These are phyloP conservation scores for Thomomys bottae DNA, from an alignment of 2,113 vertebrate genomes.

Conservation along the genomic window DNA sequence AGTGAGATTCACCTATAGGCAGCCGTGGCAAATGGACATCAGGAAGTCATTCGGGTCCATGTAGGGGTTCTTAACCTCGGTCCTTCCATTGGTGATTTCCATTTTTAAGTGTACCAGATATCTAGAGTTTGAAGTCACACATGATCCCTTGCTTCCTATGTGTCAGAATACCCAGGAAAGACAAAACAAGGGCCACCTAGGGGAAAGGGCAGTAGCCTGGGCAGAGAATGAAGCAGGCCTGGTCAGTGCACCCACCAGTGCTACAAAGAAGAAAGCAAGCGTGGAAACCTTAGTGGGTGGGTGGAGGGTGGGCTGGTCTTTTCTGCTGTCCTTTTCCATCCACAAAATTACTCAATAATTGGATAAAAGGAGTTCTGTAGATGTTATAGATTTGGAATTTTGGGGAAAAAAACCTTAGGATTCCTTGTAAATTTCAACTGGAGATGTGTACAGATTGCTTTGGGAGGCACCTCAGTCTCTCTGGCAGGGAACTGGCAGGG, in stretches of 20 bases:
- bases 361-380: conserved; percentile 57
- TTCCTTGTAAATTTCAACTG: conserved; percentile 48
- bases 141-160: neutral
- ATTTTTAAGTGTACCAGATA: neutral
- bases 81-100: too few relatives aligned
- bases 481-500: neutral
- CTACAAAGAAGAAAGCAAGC: neutral
- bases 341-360: conserved; percentile 53
- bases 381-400: conserved; percentile 63
- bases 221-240: neutral
- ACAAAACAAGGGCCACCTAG: neutral
- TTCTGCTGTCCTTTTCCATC: conserved; percentile 38
- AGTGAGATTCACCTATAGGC: too few relatives aligned
- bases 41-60: too few relatives aligned
- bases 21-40: too few relatives aligned
- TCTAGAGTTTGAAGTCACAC: neutral
- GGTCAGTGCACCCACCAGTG: neutral
- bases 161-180: neutral
- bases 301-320: conserved; percentile 5
- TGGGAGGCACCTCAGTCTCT: neutral
- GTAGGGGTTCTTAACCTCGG: too few relatives aligned
- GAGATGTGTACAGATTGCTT: conserved; percentile 37
- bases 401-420: conserved; percentile 18
- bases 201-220: neutral
- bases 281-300: neutral